Evolutionary conservation across 1,140 invertebrate species (phyloP), one percentile per base, ranked within the genome.

Genomic region (Cylas formicarius): DNA sequence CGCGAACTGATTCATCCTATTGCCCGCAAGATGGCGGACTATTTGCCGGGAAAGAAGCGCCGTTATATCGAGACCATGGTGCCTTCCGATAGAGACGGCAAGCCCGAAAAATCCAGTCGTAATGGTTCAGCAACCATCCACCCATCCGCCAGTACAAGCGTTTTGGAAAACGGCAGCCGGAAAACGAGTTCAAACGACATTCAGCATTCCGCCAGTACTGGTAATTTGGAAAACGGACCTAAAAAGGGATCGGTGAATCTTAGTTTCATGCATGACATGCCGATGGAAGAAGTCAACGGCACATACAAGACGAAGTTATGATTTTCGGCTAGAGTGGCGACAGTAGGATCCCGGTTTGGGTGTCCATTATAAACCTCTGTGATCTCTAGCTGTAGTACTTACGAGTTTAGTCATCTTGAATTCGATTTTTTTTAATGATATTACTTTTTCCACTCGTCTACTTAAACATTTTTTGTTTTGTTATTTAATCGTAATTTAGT

Each of bases 1-100:
- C 74, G 77, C 47, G 76, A 80, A 40, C 61, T 83, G 8, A 60
- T 83, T 18, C 80, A 83, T 63, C 81, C 80, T 0, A 32, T 74
- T 5, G 74, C 80, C 5, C 63, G 77, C 9, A 76, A 71, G 52
- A 48, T 79, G n/a, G 76, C 75, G 4, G 65, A 61, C 44, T 61
- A 57, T 31, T 72, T 74, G 24, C 76, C 77, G 0, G 76, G 77
- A 0, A 69, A 67, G 44, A 67, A 62, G 42, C 60, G 64, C 8
- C 31, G 36, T 36, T 48, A 56, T 50, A n/a, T n/a, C n/a, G n/a
- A n/a, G n/a, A n/a, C n/a, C n/a, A n/a, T n/a, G n/a, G n/a, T n/a
- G n/a, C n/a, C 2, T 61, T 56, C 32, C 23, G 36, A 23, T 19
- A 55, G 33, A 50, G 39, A 27, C n/a, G 10, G 13, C 16, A 13